Conservation (phyloP, 2,113 vertebrate species). For the Apaloderma vittatum region DNA sequence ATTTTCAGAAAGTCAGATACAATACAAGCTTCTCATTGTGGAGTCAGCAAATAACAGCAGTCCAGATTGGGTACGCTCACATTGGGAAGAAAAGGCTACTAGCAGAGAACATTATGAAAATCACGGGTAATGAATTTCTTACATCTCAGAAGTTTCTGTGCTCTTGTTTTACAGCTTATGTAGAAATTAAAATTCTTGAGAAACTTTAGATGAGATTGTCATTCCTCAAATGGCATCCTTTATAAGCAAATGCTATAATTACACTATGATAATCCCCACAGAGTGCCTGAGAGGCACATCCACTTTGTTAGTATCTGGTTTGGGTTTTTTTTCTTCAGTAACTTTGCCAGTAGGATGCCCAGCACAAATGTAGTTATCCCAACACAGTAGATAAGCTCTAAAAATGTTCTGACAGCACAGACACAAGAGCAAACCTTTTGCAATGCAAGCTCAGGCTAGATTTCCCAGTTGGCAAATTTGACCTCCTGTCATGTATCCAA, state of each 20-base stretch:
- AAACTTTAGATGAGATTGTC: neutral
- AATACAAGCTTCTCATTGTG: neutral
- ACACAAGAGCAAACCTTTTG: neutral
- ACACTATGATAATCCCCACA: neutral
- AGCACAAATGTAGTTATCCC: neutral
- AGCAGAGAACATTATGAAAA: neutral
- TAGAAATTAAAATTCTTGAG: neutral
- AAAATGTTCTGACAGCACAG: neutral
- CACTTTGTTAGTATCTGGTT: neutral
- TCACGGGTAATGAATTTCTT: neutral
- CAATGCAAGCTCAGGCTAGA: neutral
- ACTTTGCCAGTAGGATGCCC: neutral
- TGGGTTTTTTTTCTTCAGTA: neutral
- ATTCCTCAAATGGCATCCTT: neutral
- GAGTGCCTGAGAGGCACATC: neutral
- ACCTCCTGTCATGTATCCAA: neutral
- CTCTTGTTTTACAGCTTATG: neutral
- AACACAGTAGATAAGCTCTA: neutral
- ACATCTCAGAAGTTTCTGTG: neutral
- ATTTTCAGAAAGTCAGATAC: neutral
- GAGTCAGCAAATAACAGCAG: neutral
- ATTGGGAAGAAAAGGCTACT: neutral
- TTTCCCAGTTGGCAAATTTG: neutral
- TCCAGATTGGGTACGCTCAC: fast-evolving
- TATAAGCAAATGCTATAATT: neutral